phyloP scores from a whole-genome alignment of 2,888 invertebrate species.

The Pyrgus malvae region DNA sequence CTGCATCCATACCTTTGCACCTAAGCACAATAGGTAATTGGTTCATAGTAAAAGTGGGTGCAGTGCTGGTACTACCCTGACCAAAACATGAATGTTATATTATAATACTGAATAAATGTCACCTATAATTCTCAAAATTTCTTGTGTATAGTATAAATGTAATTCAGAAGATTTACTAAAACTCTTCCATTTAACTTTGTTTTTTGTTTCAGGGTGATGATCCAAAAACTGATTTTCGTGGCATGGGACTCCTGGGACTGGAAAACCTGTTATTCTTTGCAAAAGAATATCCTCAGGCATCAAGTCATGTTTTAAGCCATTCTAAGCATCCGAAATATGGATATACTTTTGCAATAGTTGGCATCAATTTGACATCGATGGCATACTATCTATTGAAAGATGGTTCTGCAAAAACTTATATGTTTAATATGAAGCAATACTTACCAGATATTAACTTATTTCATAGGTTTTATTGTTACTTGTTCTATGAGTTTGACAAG shows the following conservation, averaged over 20 bases:
- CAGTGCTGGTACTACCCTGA: no score
- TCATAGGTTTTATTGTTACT: constrained; percentile 95
- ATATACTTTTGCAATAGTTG: constrained; percentile 94
- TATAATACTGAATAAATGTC: no score
- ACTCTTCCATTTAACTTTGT: no score
- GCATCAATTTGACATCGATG: constrained; percentile 97
- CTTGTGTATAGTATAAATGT: no score
- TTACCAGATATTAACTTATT: constrained; percentile 88
- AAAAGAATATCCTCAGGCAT: constrained; percentile 88
- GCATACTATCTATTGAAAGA: constrained; percentile 90
- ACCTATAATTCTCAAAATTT: no score
- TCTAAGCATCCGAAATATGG: constrained; percentile 95
- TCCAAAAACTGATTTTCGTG: constrained; percentile 98
- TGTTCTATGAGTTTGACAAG: constrained; percentile 96
- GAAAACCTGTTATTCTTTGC: constrained; percentile 96
- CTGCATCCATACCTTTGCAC: no score
- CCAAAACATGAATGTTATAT: no score
- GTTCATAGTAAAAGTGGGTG: no score
- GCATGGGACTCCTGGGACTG: constrained; percentile 97
- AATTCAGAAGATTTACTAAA: no score
- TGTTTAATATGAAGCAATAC: constrained; percentile 90
- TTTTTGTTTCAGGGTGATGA: constrained; percentile 92
- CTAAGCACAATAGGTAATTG: no score
- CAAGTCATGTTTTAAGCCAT: constrained; percentile 91
- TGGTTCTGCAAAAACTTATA: constrained; percentile 93